A percentile compares a stretch with the other conserved stretches of the same genome.
These are phyloP conservation scores for Cataglyphis livida DNA, from an alignment of 2,888 invertebrate genomes.

Conservation along the genomic window DNA sequence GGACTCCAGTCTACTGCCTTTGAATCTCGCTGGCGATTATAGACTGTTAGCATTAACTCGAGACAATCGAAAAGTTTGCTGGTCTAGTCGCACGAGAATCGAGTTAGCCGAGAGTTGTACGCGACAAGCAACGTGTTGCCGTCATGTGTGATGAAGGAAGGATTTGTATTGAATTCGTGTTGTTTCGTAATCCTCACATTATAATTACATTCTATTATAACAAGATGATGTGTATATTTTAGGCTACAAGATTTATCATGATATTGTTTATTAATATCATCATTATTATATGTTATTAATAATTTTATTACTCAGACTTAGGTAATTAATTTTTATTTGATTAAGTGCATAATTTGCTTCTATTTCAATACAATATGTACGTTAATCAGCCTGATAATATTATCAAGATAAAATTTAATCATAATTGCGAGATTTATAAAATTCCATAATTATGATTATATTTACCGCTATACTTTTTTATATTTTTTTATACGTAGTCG, in stretches of 20 bases:
- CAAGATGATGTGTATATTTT: not conserved
- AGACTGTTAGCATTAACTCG: slow-evolving; percentile 70
- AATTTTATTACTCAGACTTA: not conserved
- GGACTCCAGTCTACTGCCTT: slow-evolving; percentile 70
- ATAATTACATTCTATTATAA: not conserved
- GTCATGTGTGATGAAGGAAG: not conserved
- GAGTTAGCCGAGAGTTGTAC: slow-evolving; percentile 1
- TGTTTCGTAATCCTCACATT: not conserved
- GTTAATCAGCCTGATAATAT: not conserved
- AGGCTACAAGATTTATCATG: not conserved
- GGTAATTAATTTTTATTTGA: not conserved
- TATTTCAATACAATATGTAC: not conserved
- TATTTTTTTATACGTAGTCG: not conserved
- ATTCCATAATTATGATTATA: not conserved
- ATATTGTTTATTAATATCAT: not conserved
- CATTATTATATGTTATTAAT: not conserved
- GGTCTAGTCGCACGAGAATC: slow-evolving; percentile 58
- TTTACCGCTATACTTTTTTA: not conserved
- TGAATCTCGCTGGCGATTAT: slow-evolving; percentile 78
- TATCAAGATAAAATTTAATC: not conserved
- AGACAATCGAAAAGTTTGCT: slow-evolving; percentile 66
- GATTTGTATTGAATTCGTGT: not conserved
- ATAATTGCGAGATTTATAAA: not conserved
- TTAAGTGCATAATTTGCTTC: not conserved
- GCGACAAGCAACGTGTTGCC: slow-evolving; percentile 5